Evolutionary conservation across 2,888 invertebrate genomes (phyloP).

Genomic region (Rhorus exstirpatorius): DNA sequence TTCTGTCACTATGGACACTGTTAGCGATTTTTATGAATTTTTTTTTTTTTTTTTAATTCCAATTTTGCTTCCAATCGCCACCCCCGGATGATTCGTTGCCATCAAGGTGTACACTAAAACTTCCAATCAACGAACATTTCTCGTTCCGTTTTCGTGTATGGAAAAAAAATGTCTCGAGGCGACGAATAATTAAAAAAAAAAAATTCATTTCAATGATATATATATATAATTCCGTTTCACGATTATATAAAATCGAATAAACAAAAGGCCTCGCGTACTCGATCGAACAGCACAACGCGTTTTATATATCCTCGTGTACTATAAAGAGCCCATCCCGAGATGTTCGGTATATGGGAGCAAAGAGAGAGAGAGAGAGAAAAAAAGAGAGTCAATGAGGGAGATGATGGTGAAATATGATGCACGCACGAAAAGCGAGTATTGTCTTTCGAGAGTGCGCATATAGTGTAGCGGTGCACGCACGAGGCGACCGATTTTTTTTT

Average conservation of each 20-base stretch:
- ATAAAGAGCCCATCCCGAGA: conserved; percentile 24
- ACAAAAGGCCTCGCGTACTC: no score
- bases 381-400: conserved; percentile 72
- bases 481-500: conserved; percentile 39
- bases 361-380: background rate
- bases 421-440: conserved; percentile 78
- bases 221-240: no score
- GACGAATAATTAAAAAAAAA: background rate
- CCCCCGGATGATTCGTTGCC: no score
- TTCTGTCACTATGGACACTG: background rate
- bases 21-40: background rate
- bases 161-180: background rate
- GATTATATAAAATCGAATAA: no score
- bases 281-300: no score
- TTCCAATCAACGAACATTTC: no score
- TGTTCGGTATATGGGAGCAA: conserved; percentile 29
- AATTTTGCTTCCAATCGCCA: no score
- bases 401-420: conserved; percentile 83
- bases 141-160: background rate
- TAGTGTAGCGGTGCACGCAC: conserved; percentile 50
- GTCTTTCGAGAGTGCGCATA: conserved; percentile 75
- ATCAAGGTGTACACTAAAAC: no score
- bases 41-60: background rate
- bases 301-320: background rate
- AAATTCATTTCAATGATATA: no score